Conservation (phyloP, 1,140 invertebrate genomes). For the Goniozus legneri region DNA sequence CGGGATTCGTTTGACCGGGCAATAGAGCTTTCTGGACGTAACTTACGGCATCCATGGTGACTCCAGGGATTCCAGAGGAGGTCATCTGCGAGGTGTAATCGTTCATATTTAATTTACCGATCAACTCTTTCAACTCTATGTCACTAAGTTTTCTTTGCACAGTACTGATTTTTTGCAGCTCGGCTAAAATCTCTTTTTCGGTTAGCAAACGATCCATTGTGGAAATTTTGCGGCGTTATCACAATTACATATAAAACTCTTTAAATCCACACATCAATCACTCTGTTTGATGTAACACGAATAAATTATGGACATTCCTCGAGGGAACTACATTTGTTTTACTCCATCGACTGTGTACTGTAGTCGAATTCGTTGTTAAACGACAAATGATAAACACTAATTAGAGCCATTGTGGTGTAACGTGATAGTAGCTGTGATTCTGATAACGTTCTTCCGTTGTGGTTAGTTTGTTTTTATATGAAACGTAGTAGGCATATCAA, state of each 20-base stretch:
- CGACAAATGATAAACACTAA: conserved; percentile 28
- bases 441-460: conserved; percentile 40
- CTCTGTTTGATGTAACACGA: neutral
- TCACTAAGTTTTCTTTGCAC: conserved; percentile 27
- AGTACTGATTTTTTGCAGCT: conserved; percentile 11
- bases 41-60: conserved; percentile 84
- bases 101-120: conserved; percentile 35
- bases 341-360: too few species aligned
- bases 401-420: conserved; percentile 24
- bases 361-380: neutral
- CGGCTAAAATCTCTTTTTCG: conserved; percentile 3
- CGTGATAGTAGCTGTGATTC: conserved; percentile 26
- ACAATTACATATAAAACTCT: too few species aligned
- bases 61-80: conserved; percentile 89
- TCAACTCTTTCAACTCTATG: conserved; percentile 31
- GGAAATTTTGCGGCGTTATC: too few species aligned
- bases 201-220: conserved; percentile 25
- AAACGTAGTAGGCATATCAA: too few species aligned
- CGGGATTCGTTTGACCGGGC: conserved; percentile 85
- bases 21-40: conserved; percentile 90
- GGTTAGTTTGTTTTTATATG: conserved; percentile 34
- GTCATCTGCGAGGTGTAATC: conserved; percentile 73
- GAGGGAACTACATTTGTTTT: too few species aligned
- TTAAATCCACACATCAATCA: too few species aligned
- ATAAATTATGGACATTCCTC: neutral